Evolutionary conservation across 2,888 invertebrate species (phyloP), one percentile per base, ranked within the genome.

Genomic region (Lasius fuliginosus): DNA sequence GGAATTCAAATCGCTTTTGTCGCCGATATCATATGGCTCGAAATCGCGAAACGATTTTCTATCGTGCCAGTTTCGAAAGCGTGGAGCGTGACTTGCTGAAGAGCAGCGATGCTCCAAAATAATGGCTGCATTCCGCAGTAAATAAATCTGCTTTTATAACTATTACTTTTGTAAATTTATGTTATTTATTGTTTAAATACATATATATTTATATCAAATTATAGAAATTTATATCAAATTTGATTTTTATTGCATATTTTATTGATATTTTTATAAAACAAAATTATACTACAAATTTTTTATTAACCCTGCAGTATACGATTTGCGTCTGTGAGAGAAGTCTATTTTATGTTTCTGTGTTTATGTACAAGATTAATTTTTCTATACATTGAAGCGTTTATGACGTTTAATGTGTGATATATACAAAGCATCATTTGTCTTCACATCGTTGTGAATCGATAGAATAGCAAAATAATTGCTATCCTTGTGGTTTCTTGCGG

Each of bases 1-100:
- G 79, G 85, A 86, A 90, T 90, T 90, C 86, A 89, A 90, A 90
- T 90, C 86, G 64, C 65, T 73, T 71, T 69, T 83, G 64, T 84
- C 82, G 82, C 46, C 60, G 60, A 73, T 73, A 81, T 81, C 73
- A 81, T 81, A 81, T 27, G 60, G 73, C 46, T 18, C 73, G 79
- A 81, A 73, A 73, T 73, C 60, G 79, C 49, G 27, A 73, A 46
- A 46, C 73, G 73, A 81, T 81, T 81, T 71, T 73, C 79, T 60
- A 60, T 60, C 60, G 46, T 49, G 79, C 46, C 60, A 33, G 33
- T 60, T 71, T 71, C 46, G 46, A 36, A 18, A 46, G 46, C 68
- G 69, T 42, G 68, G 11, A 58, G 58, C 79, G 79, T 81, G 79
- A 60, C 36, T 46, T 60, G 60, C 33, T 18, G 46, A 42, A 42